Conservation (phyloP, 2,797 vertebrate genomes). For the Sparidentex hasta region DNA sequence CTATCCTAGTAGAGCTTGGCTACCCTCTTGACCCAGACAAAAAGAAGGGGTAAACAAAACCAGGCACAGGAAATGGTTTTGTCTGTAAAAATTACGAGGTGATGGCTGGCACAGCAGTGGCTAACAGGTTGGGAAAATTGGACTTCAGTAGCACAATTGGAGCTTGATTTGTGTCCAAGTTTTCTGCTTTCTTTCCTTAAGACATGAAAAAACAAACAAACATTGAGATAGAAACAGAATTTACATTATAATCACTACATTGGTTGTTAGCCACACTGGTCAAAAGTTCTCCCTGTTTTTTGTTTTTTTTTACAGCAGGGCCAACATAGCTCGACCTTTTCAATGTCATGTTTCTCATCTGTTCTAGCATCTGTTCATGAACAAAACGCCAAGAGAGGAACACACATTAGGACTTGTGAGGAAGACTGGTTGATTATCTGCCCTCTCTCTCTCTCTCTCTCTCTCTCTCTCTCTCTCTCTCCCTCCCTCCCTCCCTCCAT, state of each 20-base stretch:
- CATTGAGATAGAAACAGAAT: conserved; percentile 9
- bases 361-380: conserved; percentile 73
- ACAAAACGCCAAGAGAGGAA: conserved; percentile 60
- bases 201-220: conserved; percentile 35
- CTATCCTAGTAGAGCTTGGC: conserved; percentile 52
- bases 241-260: conserved; percentile 23
- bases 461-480: too few species aligned
- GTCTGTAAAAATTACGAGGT: conserved; percentile 58
- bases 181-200: conserved; percentile 1
- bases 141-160: conserved; percentile 44
- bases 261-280: conserved; percentile 23
- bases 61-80: conserved; percentile 60
- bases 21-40: conserved; percentile 66
- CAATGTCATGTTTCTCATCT: conserved; percentile 77
- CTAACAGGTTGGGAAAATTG: conserved; percentile 45
- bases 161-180: conserved; percentile 36
- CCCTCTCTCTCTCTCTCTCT: conserved; percentile 16
- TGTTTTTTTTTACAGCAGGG: conserved; percentile 1
- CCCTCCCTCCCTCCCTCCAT: conserved; percentile 13
- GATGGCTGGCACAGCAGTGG: conserved; percentile 59
- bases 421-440: conserved; percentile 45
- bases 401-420: conserved; percentile 35
- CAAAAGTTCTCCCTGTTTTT: conserved; percentile 27
- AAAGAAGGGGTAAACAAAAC: conserved; percentile 59
- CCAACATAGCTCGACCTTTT: conserved; percentile 59